Base-by-base conservation (phyloP, 2,113 vertebrate genomes). In the Zeus faber region DNA sequence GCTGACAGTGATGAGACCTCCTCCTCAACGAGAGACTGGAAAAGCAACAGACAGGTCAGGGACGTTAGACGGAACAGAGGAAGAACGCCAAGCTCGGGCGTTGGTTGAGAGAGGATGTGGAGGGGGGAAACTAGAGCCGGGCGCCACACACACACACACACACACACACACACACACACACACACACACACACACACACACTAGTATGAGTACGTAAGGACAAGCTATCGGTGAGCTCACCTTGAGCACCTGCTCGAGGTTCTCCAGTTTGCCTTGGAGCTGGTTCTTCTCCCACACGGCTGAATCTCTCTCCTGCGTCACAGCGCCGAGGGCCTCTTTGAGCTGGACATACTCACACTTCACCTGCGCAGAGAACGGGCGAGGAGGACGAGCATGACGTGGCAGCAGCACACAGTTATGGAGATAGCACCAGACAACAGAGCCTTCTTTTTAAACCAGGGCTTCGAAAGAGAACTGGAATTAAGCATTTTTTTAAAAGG, bases 201-300 rank as follows among this genome's bases (percentile, higher is more conserved):
- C 4, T 4, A 29, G 33, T 10, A 14, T 51, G 63, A 21, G n/a
- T 1, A 49, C 8, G 49, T 45, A 55, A 27, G 33, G 6, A 23
- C 4, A 0, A 14, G 40, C 17, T 37, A 61, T 20, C 24, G 2
- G 1, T 43, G 52, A 25, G 41, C 93, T 67, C 84, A 99, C 96
- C 96, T 96, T 96, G 77, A 99, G 93, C 92, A 97, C 95, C 91
- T 99, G 95, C 90, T 97, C 96, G 90, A 98, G 77, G 92, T 97
- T 99, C 95, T 99, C 96, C 96, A 98, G 96, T 91, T 98, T 99
- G 95, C 85, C 94, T 94, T 84, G 92, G 91, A 93, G 92, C 91
- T 91, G 91, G 75, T 79, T 89, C 73, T 87, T 95, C 83, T 92
- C 91, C 91, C 84, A 88, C 83, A 92, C 68, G 70, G 93, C 93